Conservation (phyloP, 2,797 vertebrate species). For the Bucorvus abyssinicus region DNA sequence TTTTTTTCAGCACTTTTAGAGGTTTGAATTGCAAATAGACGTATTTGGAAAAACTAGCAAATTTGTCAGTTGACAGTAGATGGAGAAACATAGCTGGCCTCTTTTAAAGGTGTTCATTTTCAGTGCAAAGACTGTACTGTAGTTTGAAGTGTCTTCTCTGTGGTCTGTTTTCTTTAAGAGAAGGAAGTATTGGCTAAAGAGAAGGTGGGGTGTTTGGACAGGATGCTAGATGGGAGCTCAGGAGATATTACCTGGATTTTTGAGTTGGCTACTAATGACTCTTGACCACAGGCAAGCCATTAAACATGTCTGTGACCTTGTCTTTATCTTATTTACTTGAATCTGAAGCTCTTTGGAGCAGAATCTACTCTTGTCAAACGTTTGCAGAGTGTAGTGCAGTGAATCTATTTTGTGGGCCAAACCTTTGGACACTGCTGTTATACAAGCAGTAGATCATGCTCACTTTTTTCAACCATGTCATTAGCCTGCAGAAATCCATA, state of each 20-base stretch:
- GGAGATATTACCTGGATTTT: neutral
- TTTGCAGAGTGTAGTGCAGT: neutral
- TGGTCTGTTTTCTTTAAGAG: neutral
- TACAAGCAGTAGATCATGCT: neutral
- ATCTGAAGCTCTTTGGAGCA: neutral
- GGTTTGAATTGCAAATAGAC: neutral
- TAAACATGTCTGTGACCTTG: neutral
- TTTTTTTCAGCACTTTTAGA: neutral
- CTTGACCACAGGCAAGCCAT: neutral
- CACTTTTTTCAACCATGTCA: neutral
- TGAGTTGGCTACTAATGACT: neutral
- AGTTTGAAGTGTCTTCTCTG: neutral
- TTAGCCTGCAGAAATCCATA: neutral
- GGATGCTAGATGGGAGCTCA: neutral
- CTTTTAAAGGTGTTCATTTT: neutral
- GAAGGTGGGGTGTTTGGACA: neutral
- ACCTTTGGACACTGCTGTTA: neutral
- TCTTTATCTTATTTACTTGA: neutral
- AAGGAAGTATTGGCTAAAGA: neutral
- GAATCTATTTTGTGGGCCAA: neutral
- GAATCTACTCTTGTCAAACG: neutral
- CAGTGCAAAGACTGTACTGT: neutral
- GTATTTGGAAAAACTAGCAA: neutral
- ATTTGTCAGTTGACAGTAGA: neutral
- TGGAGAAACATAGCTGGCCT: neutral